phyloP scores from a whole-genome alignment of 2,888 invertebrate species.

The Nebria brevicollis region DNA sequence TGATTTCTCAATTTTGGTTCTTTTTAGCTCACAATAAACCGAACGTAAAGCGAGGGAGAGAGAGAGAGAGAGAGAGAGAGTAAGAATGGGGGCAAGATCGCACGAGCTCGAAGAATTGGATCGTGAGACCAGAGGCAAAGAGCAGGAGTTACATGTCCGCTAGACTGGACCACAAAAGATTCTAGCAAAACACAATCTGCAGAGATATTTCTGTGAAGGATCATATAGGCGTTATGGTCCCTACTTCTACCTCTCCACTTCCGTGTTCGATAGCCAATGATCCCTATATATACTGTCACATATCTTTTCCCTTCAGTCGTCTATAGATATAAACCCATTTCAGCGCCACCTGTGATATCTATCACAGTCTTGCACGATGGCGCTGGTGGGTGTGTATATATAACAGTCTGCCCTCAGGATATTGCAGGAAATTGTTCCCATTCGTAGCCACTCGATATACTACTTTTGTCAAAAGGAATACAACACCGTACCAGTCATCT shows the following conservation, averaged over 20 bases:
- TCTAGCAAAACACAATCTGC: slow-evolving; percentile 39
- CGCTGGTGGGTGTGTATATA: background rate
- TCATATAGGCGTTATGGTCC: slow-evolving; percentile 28
- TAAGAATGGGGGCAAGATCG: background rate
- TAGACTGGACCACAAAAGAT: slow-evolving; percentile 28
- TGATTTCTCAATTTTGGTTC: slow-evolving; percentile 39
- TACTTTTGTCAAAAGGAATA: slow-evolving; percentile 29
- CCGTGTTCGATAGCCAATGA: slow-evolving; percentile 12
- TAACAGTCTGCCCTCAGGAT: slow-evolving; percentile 35
- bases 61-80: slow-evolving; percentile 6
- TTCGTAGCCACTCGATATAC: slow-evolving; percentile 18
- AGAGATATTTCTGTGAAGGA: slow-evolving; percentile 37
- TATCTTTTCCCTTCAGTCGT: background rate
- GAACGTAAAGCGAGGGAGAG: background rate
- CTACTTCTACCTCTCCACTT: background rate
- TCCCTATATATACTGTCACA: slow-evolving; percentile 6
- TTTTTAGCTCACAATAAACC: slow-evolving; percentile 10
- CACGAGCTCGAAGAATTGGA: background rate
- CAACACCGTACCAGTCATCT: background rate
- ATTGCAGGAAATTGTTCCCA: slow-evolving; percentile 44
- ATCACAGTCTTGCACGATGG: background rate
- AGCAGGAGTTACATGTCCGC: slow-evolving; percentile 14
- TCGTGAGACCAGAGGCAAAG: slow-evolving; percentile 3
- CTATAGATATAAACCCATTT: slow-evolving; percentile 8
- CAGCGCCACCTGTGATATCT: slow-evolving; percentile 9